These are phyloP conservation scores for Drosophila nigrodunni DNA, from an alignment of 1,140 invertebrate species.

Conservation along the genomic window DNA sequence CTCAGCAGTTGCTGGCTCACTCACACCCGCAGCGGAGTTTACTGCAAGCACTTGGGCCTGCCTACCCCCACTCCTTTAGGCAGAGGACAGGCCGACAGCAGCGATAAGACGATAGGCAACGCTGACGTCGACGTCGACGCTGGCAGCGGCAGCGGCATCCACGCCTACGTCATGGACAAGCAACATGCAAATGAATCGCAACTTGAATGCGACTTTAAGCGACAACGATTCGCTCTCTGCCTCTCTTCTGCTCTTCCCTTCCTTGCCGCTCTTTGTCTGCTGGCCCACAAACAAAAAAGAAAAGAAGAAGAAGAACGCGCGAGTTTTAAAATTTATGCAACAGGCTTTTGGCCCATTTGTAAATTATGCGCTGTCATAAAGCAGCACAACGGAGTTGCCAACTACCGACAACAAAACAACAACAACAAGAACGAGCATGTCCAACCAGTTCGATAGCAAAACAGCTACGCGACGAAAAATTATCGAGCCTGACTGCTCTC, in stretches of 20 bases:
- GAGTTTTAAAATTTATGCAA: slow-evolving; percentile 76
- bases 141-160: slow-evolving; percentile 14
- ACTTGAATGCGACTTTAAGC: slow-evolving; percentile 56
- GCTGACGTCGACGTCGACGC: slow-evolving; percentile 46
- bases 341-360: slow-evolving; percentile 81
- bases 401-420: slow-evolving; percentile 14
- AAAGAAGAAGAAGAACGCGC: background rate
- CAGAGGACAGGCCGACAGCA: slow-evolving; percentile 54
- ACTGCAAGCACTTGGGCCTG: too few species aligned
- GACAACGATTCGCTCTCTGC: slow-evolving; percentile 10
- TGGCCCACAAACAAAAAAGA: background rate
- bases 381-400: slow-evolving; percentile 49
- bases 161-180: slow-evolving; percentile 46
- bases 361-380: slow-evolving; percentile 83
- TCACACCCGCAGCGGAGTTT: too few species aligned
- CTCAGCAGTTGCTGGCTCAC: too few species aligned
- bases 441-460: slow-evolving; percentile 44
- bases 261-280: background rate
- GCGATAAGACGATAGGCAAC: slow-evolving; percentile 67
- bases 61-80: background rate
- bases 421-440: slow-evolving; percentile 23
- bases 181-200: slow-evolving; percentile 69
- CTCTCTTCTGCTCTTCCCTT: background rate
- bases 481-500: slow-evolving; percentile 58
- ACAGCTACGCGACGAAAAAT: slow-evolving; percentile 46